Conservation (phyloP, 2,113 vertebrate genomes). For the Channa argus region DNA sequence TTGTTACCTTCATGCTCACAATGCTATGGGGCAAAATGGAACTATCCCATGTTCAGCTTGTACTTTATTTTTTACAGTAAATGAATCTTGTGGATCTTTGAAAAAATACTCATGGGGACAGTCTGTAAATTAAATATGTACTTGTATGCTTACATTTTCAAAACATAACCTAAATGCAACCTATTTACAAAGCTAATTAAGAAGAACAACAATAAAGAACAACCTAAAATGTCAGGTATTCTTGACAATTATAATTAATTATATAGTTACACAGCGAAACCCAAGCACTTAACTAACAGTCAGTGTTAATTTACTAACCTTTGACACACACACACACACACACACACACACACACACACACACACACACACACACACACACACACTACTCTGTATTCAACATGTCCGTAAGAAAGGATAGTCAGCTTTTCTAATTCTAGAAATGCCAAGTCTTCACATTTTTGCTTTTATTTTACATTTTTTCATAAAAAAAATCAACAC, state of each 20-base stretch:
- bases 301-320: constrained; percentile 47
- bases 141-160: background rate
- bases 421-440: constrained; percentile 29
- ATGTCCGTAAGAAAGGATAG: background rate
- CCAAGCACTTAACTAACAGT: constrained; percentile 73
- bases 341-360: no score
- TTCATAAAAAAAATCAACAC: no score
- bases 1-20: no score
- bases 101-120: constrained; percentile 24
- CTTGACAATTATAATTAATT: constrained; percentile 22
- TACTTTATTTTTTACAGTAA: background rate
- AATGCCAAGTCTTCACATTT: no score
- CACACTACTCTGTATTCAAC: background rate
- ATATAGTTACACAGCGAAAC: constrained; percentile 28
- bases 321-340: constrained; percentile 36
- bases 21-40: no score
- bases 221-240: constrained; percentile 16
- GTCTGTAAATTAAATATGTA: constrained; percentile 19
- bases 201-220: background rate
- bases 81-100: constrained; percentile 36
- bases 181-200: constrained; percentile 31
- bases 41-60: background rate
- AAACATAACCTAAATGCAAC: constrained; percentile 7
- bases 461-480: background rate
- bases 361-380: no score